A percentile compares a stretch with the other conserved stretches of the same genome.
These are phyloP conservation scores for Caradrina kadenii DNA, from an alignment of 2,888 invertebrate genomes.

Conservation along the genomic window DNA sequence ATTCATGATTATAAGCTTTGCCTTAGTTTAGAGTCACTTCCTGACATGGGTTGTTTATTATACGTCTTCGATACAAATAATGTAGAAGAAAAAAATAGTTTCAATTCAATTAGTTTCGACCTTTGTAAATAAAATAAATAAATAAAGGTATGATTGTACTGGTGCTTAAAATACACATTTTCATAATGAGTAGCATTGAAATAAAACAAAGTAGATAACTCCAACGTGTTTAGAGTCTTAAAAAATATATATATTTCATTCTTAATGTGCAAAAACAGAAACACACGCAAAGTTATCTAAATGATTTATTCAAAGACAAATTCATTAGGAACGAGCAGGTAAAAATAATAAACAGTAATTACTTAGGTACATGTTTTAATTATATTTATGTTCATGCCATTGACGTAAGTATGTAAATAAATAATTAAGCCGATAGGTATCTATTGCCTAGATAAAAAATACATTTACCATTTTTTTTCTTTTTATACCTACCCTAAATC, in stretches of 20 bases:
- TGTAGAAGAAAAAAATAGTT: neutral
- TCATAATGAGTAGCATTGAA: too few species aligned
- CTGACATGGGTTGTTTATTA: slow-evolving; percentile 1
- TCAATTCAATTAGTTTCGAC: too few species aligned
- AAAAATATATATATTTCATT: neutral
- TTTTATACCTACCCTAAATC: too few species aligned
- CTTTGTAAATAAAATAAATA: too few species aligned
- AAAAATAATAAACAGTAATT: neutral
- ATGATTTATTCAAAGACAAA: slow-evolving; percentile 10
- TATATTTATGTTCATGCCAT: too few species aligned
- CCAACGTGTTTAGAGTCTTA: neutral
- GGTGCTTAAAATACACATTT: neutral
- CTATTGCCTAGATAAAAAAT: too few species aligned
- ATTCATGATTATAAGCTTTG: slow-evolving; percentile 10
- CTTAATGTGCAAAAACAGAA: neutral
- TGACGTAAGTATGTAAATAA: too few species aligned
- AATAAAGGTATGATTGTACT: neutral
- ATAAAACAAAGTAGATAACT: too few species aligned
- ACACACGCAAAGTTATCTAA: neutral
- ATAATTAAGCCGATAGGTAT: too few species aligned
- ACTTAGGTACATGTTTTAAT: too few species aligned
- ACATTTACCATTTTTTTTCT: too few species aligned
- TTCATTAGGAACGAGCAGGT: neutral
- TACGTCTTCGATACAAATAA: neutral
- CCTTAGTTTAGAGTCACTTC: slow-evolving; percentile 8